Evolutionary conservation across 30 jellyfish, hydroid and myxozoan genomes (phyloP), one percentile per base, ranked within the genome.

Genomic region (Cassiopea xamachana): DNA sequence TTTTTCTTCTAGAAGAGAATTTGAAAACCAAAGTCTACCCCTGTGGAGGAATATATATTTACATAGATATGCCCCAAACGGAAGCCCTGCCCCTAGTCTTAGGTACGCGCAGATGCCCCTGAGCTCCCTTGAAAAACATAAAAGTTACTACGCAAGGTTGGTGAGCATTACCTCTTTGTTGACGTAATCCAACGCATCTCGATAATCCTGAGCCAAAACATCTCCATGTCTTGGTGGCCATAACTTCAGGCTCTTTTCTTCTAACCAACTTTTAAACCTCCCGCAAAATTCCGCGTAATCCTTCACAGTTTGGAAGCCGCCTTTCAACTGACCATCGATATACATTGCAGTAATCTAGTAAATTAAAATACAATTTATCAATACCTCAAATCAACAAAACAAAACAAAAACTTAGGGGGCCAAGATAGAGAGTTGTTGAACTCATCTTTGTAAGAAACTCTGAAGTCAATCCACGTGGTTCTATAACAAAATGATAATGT

Each of bases 161-260:
- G 12, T 55, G 12, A 17, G 6, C 27, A 7, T 50, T 84, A 95
- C 99, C 92, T 90, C 92, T 82, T 87, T 95, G 93, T 95, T 95
- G 60, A 95, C 97, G 51, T 86, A 91, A 64, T 95, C 99, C 80
- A 95, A 76, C 13, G 97, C 97, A 78, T 90, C 98, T 46, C 99
- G 80, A 93, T 95, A 95, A 73, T 95, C 99, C 67, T 95, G 99
- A 0, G 97, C 96, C 7, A 95, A 47, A 49, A 95, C 93, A 58
- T 95, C 98, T 13, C 98, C 98, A 50, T 84, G 97, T 55, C 99
- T 82, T 7, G 99, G 98, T 10, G 99, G 97, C 99, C 99, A 95
- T 67, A 95, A 44, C 85, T 87, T 91, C 10, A 91, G 46, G 62
- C 98, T 95, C 46, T 83, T 81, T 47, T 91, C 99, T 70, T 91